Conservation (phyloP, 2,113 vertebrate species). For the Notothenia rossii region DNA sequence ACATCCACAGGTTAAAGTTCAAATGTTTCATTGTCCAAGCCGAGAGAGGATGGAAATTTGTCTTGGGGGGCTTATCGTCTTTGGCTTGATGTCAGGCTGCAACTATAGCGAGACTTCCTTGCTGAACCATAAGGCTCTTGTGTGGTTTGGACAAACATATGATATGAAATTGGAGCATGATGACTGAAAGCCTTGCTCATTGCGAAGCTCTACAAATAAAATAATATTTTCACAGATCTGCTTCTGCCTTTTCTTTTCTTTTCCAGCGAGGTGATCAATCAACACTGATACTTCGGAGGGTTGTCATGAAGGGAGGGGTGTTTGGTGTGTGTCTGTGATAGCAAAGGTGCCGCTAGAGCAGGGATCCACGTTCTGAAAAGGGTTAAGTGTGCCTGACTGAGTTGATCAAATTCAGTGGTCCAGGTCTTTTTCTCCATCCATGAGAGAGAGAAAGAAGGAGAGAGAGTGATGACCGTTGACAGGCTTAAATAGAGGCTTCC, state of each 20-base stretch:
- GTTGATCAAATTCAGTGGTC: constrained; percentile 76
- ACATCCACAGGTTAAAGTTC: constrained; percentile 63
- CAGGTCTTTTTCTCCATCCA: constrained; percentile 71
- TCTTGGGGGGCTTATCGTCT: constrained; percentile 75
- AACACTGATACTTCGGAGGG: constrained; percentile 47
- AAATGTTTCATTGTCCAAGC: constrained; percentile 68
- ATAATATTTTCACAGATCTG: constrained; percentile 87
- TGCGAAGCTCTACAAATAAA: constrained; percentile 84
- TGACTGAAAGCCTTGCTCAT: constrained; percentile 79
- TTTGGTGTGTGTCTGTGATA: constrained; percentile 22
- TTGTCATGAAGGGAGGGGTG: constrained; percentile 17
- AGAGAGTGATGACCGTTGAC: constrained; percentile 83
- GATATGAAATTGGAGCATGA: constrained; percentile 83
- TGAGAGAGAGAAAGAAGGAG: constrained; percentile 37
- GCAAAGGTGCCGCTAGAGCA: constrained; percentile 3
- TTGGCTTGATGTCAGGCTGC: constrained; percentile 71
- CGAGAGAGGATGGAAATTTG: constrained; percentile 68
- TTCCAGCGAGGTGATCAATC: constrained; percentile 75
- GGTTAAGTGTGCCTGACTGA: constrained; percentile 65
- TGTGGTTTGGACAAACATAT: constrained; percentile 84
- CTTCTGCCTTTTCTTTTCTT: constrained; percentile 77
- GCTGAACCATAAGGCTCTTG: constrained; percentile 75
- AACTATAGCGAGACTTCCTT: constrained; percentile 75
- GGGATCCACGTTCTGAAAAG: constrained; percentile 33
- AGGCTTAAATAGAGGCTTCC: constrained; percentile 86